Evolutionary conservation across 2,113 vertebrate genomes (phyloP).

Genomic region (Platichthys stellatus): DNA sequence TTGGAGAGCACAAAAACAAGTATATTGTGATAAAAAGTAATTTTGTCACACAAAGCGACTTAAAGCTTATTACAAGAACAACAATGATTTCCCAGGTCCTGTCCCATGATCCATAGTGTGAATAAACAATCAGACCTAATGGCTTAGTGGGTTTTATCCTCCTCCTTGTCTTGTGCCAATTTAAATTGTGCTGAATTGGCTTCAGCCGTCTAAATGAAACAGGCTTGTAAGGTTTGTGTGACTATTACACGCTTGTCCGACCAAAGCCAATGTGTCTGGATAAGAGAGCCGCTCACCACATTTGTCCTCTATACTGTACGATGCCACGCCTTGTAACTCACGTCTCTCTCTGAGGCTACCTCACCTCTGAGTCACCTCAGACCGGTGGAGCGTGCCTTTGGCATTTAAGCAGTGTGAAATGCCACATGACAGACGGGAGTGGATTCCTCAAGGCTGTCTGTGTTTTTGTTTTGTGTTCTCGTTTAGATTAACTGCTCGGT

Average conservation of each 20-base stretch:
- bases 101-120: background rate
- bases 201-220: slow-evolving; percentile 14
- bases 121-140: slow-evolving; percentile 22
- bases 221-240: slow-evolving; percentile 31
- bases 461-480: slow-evolving; percentile 50
- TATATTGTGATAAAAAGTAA: background rate
- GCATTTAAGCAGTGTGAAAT: slow-evolving; percentile 57
- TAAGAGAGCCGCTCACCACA: slow-evolving; percentile 15
- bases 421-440: slow-evolving; percentile 35
- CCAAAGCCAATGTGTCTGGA: slow-evolving; percentile 18
- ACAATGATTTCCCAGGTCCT: slow-evolving; percentile 1
- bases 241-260: slow-evolving; percentile 67
- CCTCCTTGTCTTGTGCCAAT: slow-evolving; percentile 30
- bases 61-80: background rate
- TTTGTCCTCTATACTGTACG: slow-evolving; percentile 24
- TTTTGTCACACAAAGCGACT: background rate
- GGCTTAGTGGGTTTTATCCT: slow-evolving; percentile 29
- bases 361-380: slow-evolving; percentile 47
- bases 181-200: slow-evolving; percentile 62
- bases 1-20: background rate
- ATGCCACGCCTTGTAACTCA: slow-evolving; percentile 15
- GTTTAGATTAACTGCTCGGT: slow-evolving; percentile 54
- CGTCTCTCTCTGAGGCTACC: slow-evolving; percentile 31
- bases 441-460: slow-evolving; percentile 39
- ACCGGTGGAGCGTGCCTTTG: slow-evolving; percentile 31